Conservation (phyloP, 2,797 vertebrate species). For the Chloroceryle inda region DNA sequence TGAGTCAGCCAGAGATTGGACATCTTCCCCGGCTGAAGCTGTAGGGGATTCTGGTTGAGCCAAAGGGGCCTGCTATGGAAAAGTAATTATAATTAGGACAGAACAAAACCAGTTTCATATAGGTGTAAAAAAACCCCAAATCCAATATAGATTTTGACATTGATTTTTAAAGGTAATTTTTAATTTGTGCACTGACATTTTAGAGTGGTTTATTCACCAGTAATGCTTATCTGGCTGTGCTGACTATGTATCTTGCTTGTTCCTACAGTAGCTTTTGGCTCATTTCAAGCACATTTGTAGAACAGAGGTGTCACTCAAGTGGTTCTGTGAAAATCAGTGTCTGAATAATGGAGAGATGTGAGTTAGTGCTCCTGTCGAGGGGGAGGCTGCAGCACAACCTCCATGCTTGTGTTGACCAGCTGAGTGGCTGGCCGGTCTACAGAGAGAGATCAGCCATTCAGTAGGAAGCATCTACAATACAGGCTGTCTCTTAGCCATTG, state of each 20-base stretch:
- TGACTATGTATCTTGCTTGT: neutral
- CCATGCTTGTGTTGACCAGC: neutral
- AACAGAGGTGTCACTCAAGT: neutral
- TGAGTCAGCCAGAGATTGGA: slow-evolving; percentile 96
- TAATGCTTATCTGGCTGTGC: neutral
- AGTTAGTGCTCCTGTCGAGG: neutral
- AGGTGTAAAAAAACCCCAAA: neutral
- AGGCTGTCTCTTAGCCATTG: neutral
- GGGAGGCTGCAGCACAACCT: neutral
- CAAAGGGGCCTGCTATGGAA: slow-evolving; percentile 89
- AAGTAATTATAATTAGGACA: slow-evolving; percentile 20
- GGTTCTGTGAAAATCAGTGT: neutral
- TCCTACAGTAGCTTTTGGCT: neutral
- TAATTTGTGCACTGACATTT: neutral
- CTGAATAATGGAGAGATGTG: fast-evolving
- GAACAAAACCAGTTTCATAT: neutral
- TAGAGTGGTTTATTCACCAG: neutral
- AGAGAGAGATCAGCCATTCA: neutral
- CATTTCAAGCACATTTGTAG: neutral
- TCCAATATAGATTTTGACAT: neutral
- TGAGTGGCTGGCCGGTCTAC: neutral
- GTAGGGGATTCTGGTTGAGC: slow-evolving; percentile 98
- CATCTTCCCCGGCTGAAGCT: slow-evolving; percentile 95
- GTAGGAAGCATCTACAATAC: neutral
- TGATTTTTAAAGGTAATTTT: neutral